Evolutionary conservation across 2,113 vertebrate genomes (phyloP).

Genomic region (Pseudopodoces humilis): DNA sequence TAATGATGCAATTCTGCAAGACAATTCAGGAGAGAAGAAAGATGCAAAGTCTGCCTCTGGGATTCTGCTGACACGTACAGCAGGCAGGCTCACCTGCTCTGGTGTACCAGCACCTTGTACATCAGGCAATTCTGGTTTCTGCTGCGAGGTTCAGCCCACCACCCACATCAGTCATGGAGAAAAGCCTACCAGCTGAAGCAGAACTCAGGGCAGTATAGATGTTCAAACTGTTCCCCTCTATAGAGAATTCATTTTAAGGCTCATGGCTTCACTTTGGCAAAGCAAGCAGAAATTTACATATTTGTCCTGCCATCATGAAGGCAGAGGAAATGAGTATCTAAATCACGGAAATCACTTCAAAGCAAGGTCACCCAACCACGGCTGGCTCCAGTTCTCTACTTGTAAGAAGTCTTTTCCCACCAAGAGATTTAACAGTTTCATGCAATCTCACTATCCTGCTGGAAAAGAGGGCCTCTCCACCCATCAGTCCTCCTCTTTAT

Average conservation of each 20-base stretch:
- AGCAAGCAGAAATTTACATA: neutral
- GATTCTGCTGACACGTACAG: neutral
- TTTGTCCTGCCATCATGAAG: neutral
- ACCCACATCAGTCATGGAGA: neutral
- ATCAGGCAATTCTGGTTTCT: neutral
- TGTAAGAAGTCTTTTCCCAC: neutral
- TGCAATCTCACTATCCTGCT: neutral
- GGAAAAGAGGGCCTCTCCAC: neutral
- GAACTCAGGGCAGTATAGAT: neutral
- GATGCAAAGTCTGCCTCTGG: neutral
- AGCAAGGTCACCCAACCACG: neutral
- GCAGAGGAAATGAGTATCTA: neutral
- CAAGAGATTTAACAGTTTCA: neutral
- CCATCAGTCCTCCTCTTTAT: neutral
- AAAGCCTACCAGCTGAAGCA: neutral
- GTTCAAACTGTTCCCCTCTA: neutral
- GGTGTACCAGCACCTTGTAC: neutral
- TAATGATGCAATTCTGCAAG: neutral
- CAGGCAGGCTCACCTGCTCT: neutral
- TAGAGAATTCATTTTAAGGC: neutral
- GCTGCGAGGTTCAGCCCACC: rapidly evolving
- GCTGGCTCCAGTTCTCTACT: neutral
- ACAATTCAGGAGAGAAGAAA: neutral
- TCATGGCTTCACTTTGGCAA: neutral
- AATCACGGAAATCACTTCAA: neutral